Evolutionary conservation across 2,113 vertebrate genomes (phyloP).

Genomic region (Cyphomyrus plagiostoma): DNA sequence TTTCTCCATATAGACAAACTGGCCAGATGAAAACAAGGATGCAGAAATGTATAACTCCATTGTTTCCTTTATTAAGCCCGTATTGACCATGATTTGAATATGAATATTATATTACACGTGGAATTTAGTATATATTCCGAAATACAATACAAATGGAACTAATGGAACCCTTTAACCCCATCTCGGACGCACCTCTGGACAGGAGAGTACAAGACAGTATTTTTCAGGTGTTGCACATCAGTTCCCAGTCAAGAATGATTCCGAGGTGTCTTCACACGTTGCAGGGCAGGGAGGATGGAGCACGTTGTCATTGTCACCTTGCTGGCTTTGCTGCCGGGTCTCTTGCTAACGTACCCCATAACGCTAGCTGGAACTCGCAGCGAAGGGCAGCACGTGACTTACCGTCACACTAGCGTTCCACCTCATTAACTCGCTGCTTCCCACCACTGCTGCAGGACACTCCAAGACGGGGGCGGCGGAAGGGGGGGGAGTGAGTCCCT

Average conservation of each 20-base stretch:
- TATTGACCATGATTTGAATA: neutral
- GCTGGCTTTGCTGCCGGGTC: constrained; percentile 21
- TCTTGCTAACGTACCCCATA: neutral
- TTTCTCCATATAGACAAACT: neutral
- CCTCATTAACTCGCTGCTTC: constrained; percentile 5
- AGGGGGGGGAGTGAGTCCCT: neutral
- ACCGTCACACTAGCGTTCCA: neutral
- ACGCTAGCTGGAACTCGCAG: neutral
- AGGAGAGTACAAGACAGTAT: constrained; percentile 11
- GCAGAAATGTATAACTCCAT: neutral
- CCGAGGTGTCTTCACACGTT: neutral
- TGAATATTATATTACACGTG: neutral
- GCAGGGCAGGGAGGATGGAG: constrained; percentile 29
- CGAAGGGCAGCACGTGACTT: neutral
- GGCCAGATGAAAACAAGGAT: neutral
- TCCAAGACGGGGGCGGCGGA: neutral
- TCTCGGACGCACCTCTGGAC: neutral
- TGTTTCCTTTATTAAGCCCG: neutral
- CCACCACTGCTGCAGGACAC: neutral
- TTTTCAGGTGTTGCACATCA: neutral
- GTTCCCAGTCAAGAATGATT: neutral
- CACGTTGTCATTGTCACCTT: constrained; percentile 24
- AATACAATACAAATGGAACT: neutral
- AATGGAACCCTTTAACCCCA: neutral
- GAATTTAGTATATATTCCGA: neutral